These are phyloP conservation scores for Catharus bicknelli DNA, from an alignment of 2,113 vertebrate genomes.

Conservation along the genomic window DNA sequence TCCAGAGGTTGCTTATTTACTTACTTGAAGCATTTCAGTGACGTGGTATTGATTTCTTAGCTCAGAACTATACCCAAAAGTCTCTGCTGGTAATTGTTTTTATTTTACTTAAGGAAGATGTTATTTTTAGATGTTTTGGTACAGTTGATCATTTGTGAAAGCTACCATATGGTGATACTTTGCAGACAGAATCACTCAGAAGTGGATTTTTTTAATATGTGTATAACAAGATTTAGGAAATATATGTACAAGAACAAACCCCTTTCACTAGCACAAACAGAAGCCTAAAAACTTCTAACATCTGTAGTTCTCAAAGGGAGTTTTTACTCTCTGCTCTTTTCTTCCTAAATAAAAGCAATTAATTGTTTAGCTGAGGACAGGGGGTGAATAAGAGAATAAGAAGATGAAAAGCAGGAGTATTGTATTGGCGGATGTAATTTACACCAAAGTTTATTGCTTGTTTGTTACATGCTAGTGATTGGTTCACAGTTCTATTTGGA, in stretches of 20 bases:
- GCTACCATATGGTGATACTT: constrained; percentile 51
- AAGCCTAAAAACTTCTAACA: not conserved
- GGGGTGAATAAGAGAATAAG: not conserved
- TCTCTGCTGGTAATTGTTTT: constrained; percentile 56
- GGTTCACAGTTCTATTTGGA: not conserved
- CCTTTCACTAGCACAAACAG: not conserved
- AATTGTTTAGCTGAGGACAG: not conserved
- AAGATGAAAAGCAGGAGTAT: not conserved
- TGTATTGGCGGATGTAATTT: not conserved
- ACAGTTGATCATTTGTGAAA: constrained; percentile 67
- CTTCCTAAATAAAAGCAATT: not conserved
- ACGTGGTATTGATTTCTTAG: constrained; percentile 28
- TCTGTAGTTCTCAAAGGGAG: not conserved
- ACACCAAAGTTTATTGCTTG: not conserved
- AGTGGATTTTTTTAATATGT: not conserved
- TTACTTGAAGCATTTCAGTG: not conserved
- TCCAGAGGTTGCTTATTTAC: constrained; percentile 11
- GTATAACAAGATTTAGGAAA: constrained; percentile 16
- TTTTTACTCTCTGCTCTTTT: not conserved
- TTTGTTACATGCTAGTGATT: not conserved
- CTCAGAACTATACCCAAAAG: constrained; percentile 6
- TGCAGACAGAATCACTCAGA: constrained; percentile 41
- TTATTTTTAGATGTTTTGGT: constrained; percentile 71
- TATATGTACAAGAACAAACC: not conserved
- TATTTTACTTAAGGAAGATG: constrained; percentile 50